These are phyloP conservation scores for Lepus townsendii DNA, from an alignment of 2,797 vertebrate species.

Conservation along the genomic window DNA sequence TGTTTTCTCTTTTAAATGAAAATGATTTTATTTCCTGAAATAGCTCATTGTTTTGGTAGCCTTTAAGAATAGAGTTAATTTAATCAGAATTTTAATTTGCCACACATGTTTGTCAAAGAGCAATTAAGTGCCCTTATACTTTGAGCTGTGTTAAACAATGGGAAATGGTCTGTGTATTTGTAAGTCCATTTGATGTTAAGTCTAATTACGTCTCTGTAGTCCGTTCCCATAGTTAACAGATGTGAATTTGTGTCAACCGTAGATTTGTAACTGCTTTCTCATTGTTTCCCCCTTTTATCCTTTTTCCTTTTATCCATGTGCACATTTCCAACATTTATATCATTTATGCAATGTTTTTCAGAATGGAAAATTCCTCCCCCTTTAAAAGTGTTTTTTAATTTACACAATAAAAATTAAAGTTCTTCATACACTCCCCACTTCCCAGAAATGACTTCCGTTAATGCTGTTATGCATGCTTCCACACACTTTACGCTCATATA, in stretches of 20 bases:
- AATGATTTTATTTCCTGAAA: slow-evolving; percentile 60
- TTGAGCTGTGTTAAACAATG: slow-evolving; percentile 61
- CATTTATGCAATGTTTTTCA: slow-evolving; percentile 45
- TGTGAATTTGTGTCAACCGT: slow-evolving; percentile 43
- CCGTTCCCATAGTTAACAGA: slow-evolving; percentile 47
- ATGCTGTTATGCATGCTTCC: slow-evolving; percentile 32
- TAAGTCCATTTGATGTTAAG: slow-evolving; percentile 37
- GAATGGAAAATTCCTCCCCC: slow-evolving; percentile 21
- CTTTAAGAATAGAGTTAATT: slow-evolving; percentile 52
- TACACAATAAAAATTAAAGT: slow-evolving; percentile 32
- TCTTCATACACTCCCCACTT: slow-evolving; percentile 24
- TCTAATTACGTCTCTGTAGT: slow-evolving; percentile 51
- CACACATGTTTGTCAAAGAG: slow-evolving; percentile 54
- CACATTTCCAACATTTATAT: slow-evolving; percentile 45
- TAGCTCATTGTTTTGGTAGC: slow-evolving; percentile 34
- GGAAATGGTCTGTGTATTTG: slow-evolving; percentile 12
- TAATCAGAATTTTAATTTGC: slow-evolving; percentile 63
- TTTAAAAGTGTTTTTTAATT: background rate
- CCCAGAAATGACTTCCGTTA: slow-evolving; percentile 39
- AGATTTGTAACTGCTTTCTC: slow-evolving; percentile 65
- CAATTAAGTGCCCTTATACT: slow-evolving; percentile 33
- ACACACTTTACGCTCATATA: background rate
- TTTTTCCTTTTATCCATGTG: slow-evolving; percentile 31
- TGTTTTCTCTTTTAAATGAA: slow-evolving; percentile 50
- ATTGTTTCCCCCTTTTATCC: slow-evolving; percentile 37